These are phyloP conservation scores for Ptychochromis oligacanthus DNA, from an alignment of 2,113 vertebrate species.

Conservation along the genomic window DNA sequence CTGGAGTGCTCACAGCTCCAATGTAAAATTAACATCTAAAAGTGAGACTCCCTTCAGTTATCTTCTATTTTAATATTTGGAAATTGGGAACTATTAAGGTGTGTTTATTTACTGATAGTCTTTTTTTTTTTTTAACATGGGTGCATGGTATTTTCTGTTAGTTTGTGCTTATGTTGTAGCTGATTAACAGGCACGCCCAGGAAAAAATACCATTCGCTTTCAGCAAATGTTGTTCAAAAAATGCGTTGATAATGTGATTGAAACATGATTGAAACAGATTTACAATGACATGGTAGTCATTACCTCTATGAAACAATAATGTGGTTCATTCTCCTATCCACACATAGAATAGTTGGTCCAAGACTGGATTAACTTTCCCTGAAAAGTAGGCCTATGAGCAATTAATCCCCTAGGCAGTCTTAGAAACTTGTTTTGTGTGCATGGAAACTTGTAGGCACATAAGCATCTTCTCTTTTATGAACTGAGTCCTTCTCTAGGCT, in stretches of 20 bases:
- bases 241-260: not conserved
- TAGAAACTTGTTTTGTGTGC: slow-evolving; percentile 11
- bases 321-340: not conserved
- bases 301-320: not conserved
- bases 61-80: not conserved
- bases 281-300: not conserved
- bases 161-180: not conserved
- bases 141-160: not conserved
- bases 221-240: not conserved
- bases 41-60: not conserved
- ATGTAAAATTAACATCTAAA: not conserved
- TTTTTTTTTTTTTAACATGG: not conserved
- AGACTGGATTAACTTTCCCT: not conserved
- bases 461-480: not conserved
- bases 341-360: not conserved
- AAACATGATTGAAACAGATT: not conserved
- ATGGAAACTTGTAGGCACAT: not conserved
- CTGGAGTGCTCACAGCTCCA: not conserved
- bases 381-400: slow-evolving; percentile 19
- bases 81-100: not conserved
- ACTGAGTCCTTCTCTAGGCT: not conserved
- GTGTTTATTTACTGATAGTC: not conserved
- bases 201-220: not conserved
- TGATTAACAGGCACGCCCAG: not conserved
- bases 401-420: not conserved